These are phyloP conservation scores for Drosophila nr. medialis DNA, from an alignment of 2,888 invertebrate species.

Conservation along the genomic window DNA sequence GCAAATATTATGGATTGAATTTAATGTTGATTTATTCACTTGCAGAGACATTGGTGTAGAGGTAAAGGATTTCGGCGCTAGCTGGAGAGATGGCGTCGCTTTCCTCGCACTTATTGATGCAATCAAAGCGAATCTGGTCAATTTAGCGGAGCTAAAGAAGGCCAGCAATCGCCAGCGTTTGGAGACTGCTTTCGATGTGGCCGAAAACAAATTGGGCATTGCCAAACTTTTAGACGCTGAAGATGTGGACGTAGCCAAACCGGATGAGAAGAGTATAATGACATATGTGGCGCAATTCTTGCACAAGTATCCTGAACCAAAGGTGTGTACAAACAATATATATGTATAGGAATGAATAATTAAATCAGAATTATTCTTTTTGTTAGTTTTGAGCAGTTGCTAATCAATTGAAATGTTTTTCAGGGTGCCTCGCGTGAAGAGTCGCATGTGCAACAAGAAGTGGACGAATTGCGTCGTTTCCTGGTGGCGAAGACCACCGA, in stretches of 20 bases:
- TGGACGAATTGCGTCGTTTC: conserved; percentile 93
- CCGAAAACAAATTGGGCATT: conserved; percentile 96
- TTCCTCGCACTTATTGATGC: conserved; percentile 98
- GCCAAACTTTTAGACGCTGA: conserved; percentile 96
- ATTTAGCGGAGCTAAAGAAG: conserved; percentile 92
- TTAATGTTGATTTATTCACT: conserved; percentile 37
- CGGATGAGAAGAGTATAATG: conserved; percentile 99
- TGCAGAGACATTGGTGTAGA: conserved; percentile 93
- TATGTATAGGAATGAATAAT: background rate
- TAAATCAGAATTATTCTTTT: background rate
- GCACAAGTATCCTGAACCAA: conserved; percentile 96
- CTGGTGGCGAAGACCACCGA: conserved; percentile 91
- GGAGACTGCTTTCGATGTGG: conserved; percentile 96
- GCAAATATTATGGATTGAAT: background rate
- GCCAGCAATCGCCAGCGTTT: conserved; percentile 92
- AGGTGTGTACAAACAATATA: conserved; percentile 84
- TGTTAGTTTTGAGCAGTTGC: background rate
- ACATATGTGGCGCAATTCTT: conserved; percentile 99
- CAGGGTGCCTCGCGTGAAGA: conserved; percentile 90
- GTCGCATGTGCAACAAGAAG: conserved; percentile 92
- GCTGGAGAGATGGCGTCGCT: conserved; percentile 98
- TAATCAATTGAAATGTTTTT: background rate
- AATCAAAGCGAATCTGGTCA: conserved; percentile 96
- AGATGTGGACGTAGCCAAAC: conserved; percentile 97
- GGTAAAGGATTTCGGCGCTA: conserved; percentile 96